Evolutionary conservation across 2,888 invertebrate species (phyloP).

Genomic region (Taphrorychus bicolor): DNA sequence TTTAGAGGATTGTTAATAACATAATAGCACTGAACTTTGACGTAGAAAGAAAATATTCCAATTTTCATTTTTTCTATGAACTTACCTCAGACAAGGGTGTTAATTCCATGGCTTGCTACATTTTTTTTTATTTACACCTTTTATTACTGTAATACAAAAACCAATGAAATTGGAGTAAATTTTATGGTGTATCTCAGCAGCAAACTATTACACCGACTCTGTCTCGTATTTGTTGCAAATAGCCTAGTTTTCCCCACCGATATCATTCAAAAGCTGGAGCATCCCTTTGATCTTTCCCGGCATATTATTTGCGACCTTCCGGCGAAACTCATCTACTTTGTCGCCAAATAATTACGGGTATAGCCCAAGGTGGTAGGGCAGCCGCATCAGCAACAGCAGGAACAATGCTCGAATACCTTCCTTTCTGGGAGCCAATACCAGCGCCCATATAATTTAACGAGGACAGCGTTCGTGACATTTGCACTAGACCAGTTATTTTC

Average conservation of each 20-base stretch:
- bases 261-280: background rate
- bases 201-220: no score
- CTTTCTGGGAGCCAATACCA: background rate
- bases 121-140: no score
- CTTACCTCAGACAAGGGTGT: no score
- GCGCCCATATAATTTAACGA: conserved; percentile 1
- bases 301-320: conserved; percentile 9
- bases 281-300: conserved; percentile 9
- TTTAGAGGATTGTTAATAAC: no score
- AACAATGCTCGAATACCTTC: conserved; percentile 1
- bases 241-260: background rate
- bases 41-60: no score
- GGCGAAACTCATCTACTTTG: conserved; percentile 11
- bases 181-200: no score
- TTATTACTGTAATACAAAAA: no score
- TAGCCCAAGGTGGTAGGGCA: conserved; percentile 14
- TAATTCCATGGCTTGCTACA: no score
- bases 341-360: conserved; percentile 8
- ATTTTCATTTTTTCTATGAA: no score
- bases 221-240: no score
- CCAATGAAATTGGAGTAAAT: no score
- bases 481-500: background rate
- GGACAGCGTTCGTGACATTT: background rate
- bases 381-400: background rate
- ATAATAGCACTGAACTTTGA: no score